Percentiles rank a stretch among this genome's conserved stretches.
phyloP scores from a whole-genome alignment of 1,140 invertebrate genomes.

The Doryteuthis pealeii region DNA sequence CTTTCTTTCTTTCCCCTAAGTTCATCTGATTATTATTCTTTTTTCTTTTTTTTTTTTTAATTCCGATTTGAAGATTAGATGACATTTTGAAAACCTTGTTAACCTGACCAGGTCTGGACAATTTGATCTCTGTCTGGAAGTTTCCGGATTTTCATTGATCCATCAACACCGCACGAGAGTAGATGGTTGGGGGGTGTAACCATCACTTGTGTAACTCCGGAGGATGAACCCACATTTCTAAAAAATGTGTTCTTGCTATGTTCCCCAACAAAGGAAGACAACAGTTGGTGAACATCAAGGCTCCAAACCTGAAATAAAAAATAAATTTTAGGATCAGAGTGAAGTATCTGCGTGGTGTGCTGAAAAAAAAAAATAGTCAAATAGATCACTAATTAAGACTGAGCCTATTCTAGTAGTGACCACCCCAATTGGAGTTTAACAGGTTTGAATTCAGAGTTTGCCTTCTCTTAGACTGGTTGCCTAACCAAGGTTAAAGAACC shows the following conservation, averaged over 20 bases:
- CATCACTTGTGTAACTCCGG: conserved; percentile 92
- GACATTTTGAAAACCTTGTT: conserved; percentile 26
- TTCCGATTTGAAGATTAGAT: not conserved
- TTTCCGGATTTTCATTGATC: conserved; percentile 95
- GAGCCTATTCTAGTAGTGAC: too few relatives aligned
- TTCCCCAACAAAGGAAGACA: conserved; percentile 88
- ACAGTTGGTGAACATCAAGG: conserved; percentile 78
- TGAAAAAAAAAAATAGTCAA: too few relatives aligned
- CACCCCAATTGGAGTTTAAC: too few relatives aligned
- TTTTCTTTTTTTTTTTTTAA: too few relatives aligned
- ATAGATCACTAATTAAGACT: too few relatives aligned
- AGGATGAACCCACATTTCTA: conserved; percentile 94
- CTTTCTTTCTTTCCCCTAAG: too few relatives aligned
- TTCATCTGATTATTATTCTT: too few relatives aligned
- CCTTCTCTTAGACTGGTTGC: too few relatives aligned
- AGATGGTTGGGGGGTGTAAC: conserved; percentile 80
- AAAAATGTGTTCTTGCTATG: conserved; percentile 83
- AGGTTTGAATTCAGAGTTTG: too few relatives aligned
- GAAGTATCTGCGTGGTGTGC: too few relatives aligned
- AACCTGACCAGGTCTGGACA: conserved; percentile 39
- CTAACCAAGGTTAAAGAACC: too few relatives aligned
- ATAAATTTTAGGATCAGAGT: too few relatives aligned
- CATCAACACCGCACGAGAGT: conserved; percentile 98
- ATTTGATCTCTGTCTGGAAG: conserved; percentile 66
- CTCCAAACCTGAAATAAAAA: conserved; percentile 83